Evolutionary conservation across 92 coral and sea anemone species (phyloP).

Genomic region (Isaurus tuberculatus): DNA sequence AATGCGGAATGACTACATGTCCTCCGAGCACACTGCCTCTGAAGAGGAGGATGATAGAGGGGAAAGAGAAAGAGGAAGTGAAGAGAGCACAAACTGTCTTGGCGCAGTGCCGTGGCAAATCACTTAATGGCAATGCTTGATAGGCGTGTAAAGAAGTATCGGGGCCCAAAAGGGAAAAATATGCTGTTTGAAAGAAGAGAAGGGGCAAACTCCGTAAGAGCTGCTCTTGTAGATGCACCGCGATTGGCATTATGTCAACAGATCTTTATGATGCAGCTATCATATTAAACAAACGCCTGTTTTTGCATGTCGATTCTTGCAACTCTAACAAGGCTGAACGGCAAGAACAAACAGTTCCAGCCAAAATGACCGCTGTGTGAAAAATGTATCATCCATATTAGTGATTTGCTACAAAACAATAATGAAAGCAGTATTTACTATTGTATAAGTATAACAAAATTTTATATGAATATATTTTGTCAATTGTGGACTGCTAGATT

Average conservation of each 20-base stretch:
- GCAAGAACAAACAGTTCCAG: too few relatives aligned
- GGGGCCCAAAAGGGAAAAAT: constrained; percentile 34
- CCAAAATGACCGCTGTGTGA: too few relatives aligned
- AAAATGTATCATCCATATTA: too few relatives aligned
- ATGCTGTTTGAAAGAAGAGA: constrained; percentile 36
- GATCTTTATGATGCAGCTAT: background rate
- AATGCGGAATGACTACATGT: constrained; percentile 46
- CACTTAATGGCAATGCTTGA: constrained; percentile 32
- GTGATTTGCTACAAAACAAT: background rate
- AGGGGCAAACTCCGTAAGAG: constrained; percentile 42
- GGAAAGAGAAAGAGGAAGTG: background rate
- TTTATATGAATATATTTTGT: background rate
- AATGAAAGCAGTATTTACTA: background rate
- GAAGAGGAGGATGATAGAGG: constrained; percentile 17
- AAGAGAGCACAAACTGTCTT: constrained; percentile 1
- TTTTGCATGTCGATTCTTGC: too few relatives aligned
- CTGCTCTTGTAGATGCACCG: constrained; percentile 42
- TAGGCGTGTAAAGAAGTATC: background rate
- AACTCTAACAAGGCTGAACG: too few relatives aligned
- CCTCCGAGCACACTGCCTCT: constrained; percentile 46
- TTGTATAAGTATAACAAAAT: background rate
- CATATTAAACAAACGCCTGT: background rate
- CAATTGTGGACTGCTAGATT: background rate
- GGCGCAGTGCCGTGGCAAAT: constrained; percentile 42
- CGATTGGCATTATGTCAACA: constrained; percentile 27